These are phyloP conservation scores for Andrena trimmerana DNA, from an alignment of 2,888 invertebrate genomes.

Conservation along the genomic window DNA sequence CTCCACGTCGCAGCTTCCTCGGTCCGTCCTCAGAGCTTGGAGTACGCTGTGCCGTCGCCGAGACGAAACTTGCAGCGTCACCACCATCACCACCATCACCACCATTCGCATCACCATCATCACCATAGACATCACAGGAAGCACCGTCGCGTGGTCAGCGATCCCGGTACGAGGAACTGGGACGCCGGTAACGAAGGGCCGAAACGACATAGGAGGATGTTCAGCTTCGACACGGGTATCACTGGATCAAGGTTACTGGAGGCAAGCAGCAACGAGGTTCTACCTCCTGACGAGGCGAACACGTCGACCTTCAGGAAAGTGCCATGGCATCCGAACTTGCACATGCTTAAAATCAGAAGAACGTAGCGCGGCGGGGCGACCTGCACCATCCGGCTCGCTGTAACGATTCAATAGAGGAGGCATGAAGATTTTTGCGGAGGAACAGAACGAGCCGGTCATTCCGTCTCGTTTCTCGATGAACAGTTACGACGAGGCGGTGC, in stretches of 20 bases:
- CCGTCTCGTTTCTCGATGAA: slow-evolving; percentile 23
- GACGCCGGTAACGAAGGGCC: slow-evolving; percentile 37
- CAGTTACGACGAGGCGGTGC: slow-evolving; percentile 8
- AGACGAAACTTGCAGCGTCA: slow-evolving; percentile 66
- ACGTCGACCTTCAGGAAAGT: slow-evolving; percentile 84
- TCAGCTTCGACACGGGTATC: slow-evolving; percentile 73
- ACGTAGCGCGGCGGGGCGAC: slow-evolving; percentile 48
- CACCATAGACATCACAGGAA: slow-evolving; percentile 62
- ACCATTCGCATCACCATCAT: slow-evolving; percentile 56
- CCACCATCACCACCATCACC: slow-evolving; percentile 66
- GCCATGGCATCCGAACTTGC: slow-evolving; percentile 85
- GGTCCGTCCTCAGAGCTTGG: slow-evolving; percentile 63
- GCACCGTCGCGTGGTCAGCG: slow-evolving; percentile 77
- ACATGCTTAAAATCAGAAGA: slow-evolving; percentile 84
- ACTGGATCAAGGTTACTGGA: slow-evolving; percentile 58
- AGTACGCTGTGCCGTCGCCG: slow-evolving; percentile 74
- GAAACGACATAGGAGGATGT: slow-evolving; percentile 74
- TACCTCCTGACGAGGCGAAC: slow-evolving; percentile 69
- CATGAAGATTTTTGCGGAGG: background rate
- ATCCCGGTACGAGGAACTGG: slow-evolving; percentile 72
- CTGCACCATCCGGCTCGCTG: slow-evolving; percentile 16
- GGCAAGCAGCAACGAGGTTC: slow-evolving; percentile 62
- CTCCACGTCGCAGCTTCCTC: slow-evolving; percentile 65
- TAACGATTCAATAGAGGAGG: slow-evolving; percentile 2
- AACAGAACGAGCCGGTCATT: slow-evolving; percentile 3